Evolutionary conservation across 2,888 invertebrate genomes (phyloP), one percentile per base, ranked within the genome.

Genomic region (Thera britannica): DNA sequence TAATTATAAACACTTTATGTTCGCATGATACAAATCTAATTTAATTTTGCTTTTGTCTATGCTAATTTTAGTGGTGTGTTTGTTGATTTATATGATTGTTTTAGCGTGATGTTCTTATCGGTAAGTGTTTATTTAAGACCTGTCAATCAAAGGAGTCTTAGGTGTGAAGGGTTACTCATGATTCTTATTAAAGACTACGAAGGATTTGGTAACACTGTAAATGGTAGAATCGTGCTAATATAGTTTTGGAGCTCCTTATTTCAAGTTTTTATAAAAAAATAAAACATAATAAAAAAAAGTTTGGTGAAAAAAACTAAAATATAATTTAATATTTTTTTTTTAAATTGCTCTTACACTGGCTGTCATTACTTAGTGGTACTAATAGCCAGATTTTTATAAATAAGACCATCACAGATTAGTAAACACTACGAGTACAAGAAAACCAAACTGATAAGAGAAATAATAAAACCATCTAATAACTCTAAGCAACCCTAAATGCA

Each of bases 1-100:
- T 84, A 83, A 86, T 86, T 87, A 86, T 75, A 77, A 77, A 73
- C 77, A 76, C 83, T 85, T 86, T 86, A 81, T 80, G 75, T 81
- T 77, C 75, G 65, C 72, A 75, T 74, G 85, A 86, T 86, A 87
- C 70, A 70, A 78, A 86, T 85, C 85, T 81, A 79, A 84, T 85
- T 71, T 71, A 72, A 72, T 72, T 75, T 73, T 12, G 69, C 72
- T 62, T 72, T 72, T 74, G 74, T 72, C 72, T 72, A 73, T 67
- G 69, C 5, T 74, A 77, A 74, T 76, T 77, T 74, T 74, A 75
- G 77, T 79, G 76, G 76, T 75, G 54, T 78, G 76, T 75, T 75
- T 76, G 77, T 77, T 81, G 75, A 77, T 82, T 77, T 75, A 77
- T 73, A 72, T 77, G 76, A 78, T 80, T 79, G 78, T 81, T 82